Percentiles rank a stretch among this genome's conserved stretches.
phyloP scores from a whole-genome alignment of 1,140 invertebrate genomes.

The Caenorhabditis latens region DNA sequence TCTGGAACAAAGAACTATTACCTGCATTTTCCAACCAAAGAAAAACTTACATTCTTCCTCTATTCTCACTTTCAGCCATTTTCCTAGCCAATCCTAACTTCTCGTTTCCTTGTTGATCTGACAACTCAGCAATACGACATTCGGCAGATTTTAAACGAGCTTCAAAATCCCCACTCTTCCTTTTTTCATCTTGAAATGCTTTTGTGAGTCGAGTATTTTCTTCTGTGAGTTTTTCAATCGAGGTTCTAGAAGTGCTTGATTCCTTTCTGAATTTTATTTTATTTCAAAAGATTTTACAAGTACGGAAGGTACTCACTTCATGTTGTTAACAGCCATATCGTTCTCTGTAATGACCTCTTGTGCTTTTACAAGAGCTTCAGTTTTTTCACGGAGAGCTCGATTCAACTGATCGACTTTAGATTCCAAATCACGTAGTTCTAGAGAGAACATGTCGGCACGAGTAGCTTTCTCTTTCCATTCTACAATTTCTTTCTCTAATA shows the following conservation, averaged over 20 bases:
- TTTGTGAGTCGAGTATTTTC: constrained; percentile 30
- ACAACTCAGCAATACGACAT: constrained; percentile 1
- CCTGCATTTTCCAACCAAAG: neutral
- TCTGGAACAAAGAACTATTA: neutral
- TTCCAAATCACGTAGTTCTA: constrained; percentile 13
- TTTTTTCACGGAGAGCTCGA: constrained; percentile 9
- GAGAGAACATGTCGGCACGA: constrained; percentile 17
- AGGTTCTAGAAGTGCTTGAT: neutral
- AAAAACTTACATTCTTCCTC: constrained; percentile 26
- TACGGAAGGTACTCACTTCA: neutral
- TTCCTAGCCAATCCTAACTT: constrained; percentile 24
- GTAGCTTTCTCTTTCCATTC: constrained; percentile 40
- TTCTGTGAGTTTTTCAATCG: constrained; percentile 37
- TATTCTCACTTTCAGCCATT: constrained; percentile 41
- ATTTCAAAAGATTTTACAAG: neutral
- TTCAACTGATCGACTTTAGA: constrained; percentile 29
- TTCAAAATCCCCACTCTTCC: constrained; percentile 14
- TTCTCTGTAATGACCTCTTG: constrained; percentile 37
- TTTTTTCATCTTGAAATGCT: constrained; percentile 18
- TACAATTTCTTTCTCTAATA: constrained; percentile 2
- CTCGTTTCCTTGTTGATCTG: constrained; percentile 37
- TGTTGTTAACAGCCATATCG: constrained; percentile 27
- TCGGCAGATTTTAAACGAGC: constrained; percentile 5
- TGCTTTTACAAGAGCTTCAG: constrained; percentile 41
- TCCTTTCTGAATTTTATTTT: neutral